These are phyloP conservation scores for Ormyrus thymus DNA, from an alignment of 2,888 invertebrate species.

Conservation along the genomic window DNA sequence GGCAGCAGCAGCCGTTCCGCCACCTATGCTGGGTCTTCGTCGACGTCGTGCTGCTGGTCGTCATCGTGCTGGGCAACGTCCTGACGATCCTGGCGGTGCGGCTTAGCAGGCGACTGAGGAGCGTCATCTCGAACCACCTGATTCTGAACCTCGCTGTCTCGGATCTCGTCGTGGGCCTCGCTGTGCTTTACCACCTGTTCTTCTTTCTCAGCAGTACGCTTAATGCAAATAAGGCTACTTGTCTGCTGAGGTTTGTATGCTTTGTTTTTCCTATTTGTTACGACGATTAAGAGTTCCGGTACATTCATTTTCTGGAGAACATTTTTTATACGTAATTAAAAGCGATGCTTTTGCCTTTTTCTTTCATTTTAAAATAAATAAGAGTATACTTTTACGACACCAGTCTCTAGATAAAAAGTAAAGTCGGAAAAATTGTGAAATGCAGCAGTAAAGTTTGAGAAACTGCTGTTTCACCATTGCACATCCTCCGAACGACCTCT, in stretches of 20 bases:
- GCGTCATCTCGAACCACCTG: constrained; percentile 85
- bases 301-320: too few species aligned
- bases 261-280: too few species aligned
- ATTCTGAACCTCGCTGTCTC: constrained; percentile 87
- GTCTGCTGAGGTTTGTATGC: constrained; percentile 76
- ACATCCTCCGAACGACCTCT: too few species aligned
- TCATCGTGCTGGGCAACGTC: constrained; percentile 84
- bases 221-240: constrained; percentile 79
- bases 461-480: too few species aligned
- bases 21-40: constrained; percentile 79
- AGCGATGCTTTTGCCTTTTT: too few species aligned
- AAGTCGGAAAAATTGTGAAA: too few species aligned
- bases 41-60: constrained; percentile 81
- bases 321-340: too few species aligned
- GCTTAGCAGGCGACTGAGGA: constrained; percentile 82
- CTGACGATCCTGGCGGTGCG: constrained; percentile 86
- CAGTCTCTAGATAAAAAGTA: too few species aligned
- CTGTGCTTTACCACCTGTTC: constrained; percentile 86
- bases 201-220: constrained; percentile 82
- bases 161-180: constrained; percentile 86
- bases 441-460: too few species aligned
- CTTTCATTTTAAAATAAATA: too few species aligned
- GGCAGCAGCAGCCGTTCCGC: neutral
- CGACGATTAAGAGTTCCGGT: too few species aligned
- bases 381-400: too few species aligned